Base-by-base conservation (phyloP, 2,113 vertebrate genomes). In the Corythoichthys haematopterus region DNA sequence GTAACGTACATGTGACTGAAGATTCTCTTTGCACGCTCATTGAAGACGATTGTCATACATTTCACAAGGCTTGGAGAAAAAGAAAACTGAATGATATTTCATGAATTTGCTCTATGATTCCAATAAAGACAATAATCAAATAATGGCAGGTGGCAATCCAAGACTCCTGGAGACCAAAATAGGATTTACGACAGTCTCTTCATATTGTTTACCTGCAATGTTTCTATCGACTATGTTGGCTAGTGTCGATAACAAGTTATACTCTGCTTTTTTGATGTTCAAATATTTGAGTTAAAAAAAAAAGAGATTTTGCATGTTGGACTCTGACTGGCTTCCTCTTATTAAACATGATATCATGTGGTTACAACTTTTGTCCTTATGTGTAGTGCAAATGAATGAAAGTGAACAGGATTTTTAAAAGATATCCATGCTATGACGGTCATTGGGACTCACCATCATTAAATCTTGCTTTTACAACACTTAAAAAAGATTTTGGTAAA, bases 51-150 rank as follows among this genome's bases (percentile, higher is more conserved):
- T 43, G 12, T 36, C 56, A 46, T 28, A 46, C 9, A 61, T n/a
- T n/a, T 16, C 36, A 3, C 2, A 7, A 16, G 14, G 15, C 38
- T 60, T 60, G 3, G 8, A 7, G 20, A 9, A 16, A 37, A 15
- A 40, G 9, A 59, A 16, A 59, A 16, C 38, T 4, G 35, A 57
- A 35, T 14, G 36, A 12, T 56, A 28, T 56, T 56, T 57, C 37
- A 37, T 61, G 20, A 65, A 8, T 14, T 6, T 28, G 20, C 38
- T 46, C 11, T 14, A 28, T 20, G 11, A 43, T 28, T 6, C 9
- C 12, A 8, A 45, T 16, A 20, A 65, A 65, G 47, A 65, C 63
- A 65, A 37, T 37, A 36, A 35, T 8, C 46, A 64, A 46, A 64
- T 3, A 4, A 64, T 64, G 3, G 0, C 40, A 46, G 12, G 16